phyloP scores from a whole-genome alignment of 2,888 invertebrate species.

The Cyaniris semiargus region DNA sequence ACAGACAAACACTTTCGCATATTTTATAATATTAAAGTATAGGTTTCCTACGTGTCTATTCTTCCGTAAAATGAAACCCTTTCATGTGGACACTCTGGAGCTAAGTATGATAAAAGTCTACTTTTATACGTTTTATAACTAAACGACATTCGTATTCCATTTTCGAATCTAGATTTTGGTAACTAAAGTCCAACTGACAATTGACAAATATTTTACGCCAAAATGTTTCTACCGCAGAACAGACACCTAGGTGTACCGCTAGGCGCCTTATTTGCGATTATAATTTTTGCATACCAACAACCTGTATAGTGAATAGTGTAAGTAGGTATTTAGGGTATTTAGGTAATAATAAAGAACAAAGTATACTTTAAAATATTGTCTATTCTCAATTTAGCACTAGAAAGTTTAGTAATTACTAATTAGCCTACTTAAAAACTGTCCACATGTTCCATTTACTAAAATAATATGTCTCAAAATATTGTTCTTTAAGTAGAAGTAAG shows the following conservation, averaged over 20 bases:
- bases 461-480: background rate
- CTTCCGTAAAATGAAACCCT: too few species aligned
- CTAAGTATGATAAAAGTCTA: too few species aligned
- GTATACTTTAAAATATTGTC: background rate
- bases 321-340: conserved; percentile 19
- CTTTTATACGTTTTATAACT: too few species aligned
- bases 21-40: too few species aligned
- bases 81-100: too few species aligned
- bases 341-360: background rate
- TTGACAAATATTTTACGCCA: conserved; percentile 8
- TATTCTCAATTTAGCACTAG: background rate
- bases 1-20: too few species aligned
- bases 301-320: background rate
- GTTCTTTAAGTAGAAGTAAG: background rate
- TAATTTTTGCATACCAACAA: conserved; percentile 19
- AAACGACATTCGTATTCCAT: background rate
- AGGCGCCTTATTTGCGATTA: conserved; percentile 24
- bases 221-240: conserved; percentile 48
- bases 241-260: conserved; percentile 21
- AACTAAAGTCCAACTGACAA: background rate
- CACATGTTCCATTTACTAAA: background rate
- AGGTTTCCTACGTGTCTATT: too few species aligned
- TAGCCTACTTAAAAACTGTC: conserved; percentile 15
- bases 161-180: background rate
- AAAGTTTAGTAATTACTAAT: background rate